These are phyloP conservation scores for Hirtodrosophila confusa DNA, from an alignment of 2,888 invertebrate species.

Conservation along the genomic window DNA sequence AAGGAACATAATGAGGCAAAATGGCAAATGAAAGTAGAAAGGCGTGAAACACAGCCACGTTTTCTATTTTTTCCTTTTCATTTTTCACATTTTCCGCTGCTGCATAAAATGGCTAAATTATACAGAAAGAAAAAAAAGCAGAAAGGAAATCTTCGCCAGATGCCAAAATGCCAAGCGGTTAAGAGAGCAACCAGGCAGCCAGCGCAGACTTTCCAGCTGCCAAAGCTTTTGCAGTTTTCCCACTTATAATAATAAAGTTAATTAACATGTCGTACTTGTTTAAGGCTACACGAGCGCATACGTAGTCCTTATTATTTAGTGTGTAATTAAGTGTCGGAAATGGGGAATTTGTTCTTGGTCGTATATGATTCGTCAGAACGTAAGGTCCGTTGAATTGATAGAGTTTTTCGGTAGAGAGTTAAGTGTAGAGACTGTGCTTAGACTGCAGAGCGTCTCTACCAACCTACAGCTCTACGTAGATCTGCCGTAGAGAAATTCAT, in stretches of 20 bases:
- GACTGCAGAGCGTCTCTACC: too few relatives aligned
- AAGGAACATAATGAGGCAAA: constrained; percentile 49
- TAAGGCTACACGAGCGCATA: constrained; percentile 1
- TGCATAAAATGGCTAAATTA: constrained; percentile 70
- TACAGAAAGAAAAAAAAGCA: constrained; percentile 35
- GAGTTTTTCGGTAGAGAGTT: too few relatives aligned
- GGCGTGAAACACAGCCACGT: constrained; percentile 44
- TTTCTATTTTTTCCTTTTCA: constrained; percentile 7
- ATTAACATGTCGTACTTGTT: constrained; percentile 15
- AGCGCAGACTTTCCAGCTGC: constrained; percentile 14
- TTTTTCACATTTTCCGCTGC: constrained; percentile 25
- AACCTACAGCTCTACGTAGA: too few relatives aligned
- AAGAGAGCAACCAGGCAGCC: constrained; percentile 17
- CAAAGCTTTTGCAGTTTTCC: constrained; percentile 24
- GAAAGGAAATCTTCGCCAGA: constrained; percentile 61
- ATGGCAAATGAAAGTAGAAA: constrained; percentile 37
- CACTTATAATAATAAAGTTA: constrained; percentile 31
- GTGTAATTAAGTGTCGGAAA: not conserved
- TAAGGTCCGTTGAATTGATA: too few relatives aligned
- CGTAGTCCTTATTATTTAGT: not conserved
- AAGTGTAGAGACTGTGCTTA: too few relatives aligned
- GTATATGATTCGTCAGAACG: not conserved
- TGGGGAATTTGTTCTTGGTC: not conserved
- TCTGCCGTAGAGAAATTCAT: too few relatives aligned
- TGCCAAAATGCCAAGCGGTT: constrained; percentile 65